These are phyloP conservation scores for Plectropomus leopardus DNA, from an alignment of 2,113 vertebrate genomes.

Conservation along the genomic window DNA sequence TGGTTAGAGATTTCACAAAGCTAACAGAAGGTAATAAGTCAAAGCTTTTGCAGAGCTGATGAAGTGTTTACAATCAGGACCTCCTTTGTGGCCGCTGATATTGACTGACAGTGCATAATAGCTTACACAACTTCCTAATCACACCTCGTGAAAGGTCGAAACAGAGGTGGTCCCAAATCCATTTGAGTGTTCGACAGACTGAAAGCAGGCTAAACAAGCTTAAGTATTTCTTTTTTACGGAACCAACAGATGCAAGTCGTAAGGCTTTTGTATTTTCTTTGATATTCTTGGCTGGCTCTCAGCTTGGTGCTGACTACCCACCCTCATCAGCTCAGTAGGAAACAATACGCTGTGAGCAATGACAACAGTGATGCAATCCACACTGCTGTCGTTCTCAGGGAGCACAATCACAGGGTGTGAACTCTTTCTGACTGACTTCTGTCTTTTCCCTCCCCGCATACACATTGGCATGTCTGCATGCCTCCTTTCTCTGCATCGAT, in stretches of 20 bases:
- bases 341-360: conserved; percentile 38
- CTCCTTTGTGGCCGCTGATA: conserved; percentile 12
- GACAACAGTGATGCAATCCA: conserved; percentile 46
- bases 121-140: conserved; percentile 32
- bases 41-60: conserved; percentile 10
- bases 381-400: conserved; percentile 32
- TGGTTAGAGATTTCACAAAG: conserved; percentile 2
- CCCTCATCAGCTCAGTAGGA: conserved; percentile 56
- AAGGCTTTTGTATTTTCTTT: conserved; percentile 25
- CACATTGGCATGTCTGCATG: not conserved
- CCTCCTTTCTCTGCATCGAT: not conserved
- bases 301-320: conserved; percentile 37
- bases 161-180: conserved; percentile 1
- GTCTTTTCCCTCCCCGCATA: not conserved
- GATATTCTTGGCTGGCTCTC: conserved; percentile 47
- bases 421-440: conserved; percentile 34
- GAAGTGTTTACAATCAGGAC: not conserved
- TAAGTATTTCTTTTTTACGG: conserved; percentile 25
- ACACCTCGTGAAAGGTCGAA: conserved; percentile 1
- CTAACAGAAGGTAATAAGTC: conserved; percentile 8
- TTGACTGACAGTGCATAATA: conserved; percentile 25
- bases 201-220: conserved; percentile 31
- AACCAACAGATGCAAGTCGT: too few relatives aligned
- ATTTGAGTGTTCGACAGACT: conserved; percentile 41
- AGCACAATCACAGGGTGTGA: conserved; percentile 56